phyloP scores from a whole-genome alignment of 1,140 invertebrate species.

The Himalopsyche phryganea region DNA sequence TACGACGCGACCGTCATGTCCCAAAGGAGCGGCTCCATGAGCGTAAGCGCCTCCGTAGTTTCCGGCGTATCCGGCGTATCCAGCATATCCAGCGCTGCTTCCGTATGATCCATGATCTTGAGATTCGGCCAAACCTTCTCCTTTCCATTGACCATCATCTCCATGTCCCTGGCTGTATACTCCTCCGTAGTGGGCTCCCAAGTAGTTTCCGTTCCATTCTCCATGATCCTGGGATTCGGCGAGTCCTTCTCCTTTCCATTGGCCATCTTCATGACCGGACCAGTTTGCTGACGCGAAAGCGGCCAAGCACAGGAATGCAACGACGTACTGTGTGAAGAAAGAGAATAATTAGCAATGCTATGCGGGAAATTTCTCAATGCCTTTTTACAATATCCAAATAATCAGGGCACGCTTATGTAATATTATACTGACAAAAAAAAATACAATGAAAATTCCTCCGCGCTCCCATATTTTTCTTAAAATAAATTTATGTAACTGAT shows the following conservation, averaged over 20 bases:
- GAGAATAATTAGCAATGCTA: too few species aligned
- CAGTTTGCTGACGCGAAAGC: conserved; percentile 15
- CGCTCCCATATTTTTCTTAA: too few species aligned
- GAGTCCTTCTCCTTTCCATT: conserved; percentile 22
- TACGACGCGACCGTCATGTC: conserved; percentile 39
- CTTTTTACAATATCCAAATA: too few species aligned
- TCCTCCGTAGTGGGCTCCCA: not conserved
- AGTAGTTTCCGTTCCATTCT: conserved; percentile 2
- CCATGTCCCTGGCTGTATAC: not conserved
- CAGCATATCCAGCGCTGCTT: not conserved
- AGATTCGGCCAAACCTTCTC: too few species aligned
- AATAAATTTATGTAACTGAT: too few species aligned
- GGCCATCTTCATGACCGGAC: conserved; percentile 13
- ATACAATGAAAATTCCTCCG: too few species aligned
- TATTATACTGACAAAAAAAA: too few species aligned
- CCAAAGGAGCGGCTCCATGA: conserved; percentile 25
- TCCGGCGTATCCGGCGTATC: not conserved
- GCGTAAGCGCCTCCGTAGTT: too few species aligned
- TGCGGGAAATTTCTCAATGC: too few species aligned
- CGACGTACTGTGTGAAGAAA: conserved; percentile 11
- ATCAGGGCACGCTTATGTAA: too few species aligned
- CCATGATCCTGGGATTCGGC: conserved; percentile 26
- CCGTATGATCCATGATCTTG: too few species aligned
- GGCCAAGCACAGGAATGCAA: conserved; percentile 22
- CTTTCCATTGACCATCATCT: too few species aligned